Conservation (phyloP, 2,888 invertebrate species). For the Cerceris rybyensis region DNA sequence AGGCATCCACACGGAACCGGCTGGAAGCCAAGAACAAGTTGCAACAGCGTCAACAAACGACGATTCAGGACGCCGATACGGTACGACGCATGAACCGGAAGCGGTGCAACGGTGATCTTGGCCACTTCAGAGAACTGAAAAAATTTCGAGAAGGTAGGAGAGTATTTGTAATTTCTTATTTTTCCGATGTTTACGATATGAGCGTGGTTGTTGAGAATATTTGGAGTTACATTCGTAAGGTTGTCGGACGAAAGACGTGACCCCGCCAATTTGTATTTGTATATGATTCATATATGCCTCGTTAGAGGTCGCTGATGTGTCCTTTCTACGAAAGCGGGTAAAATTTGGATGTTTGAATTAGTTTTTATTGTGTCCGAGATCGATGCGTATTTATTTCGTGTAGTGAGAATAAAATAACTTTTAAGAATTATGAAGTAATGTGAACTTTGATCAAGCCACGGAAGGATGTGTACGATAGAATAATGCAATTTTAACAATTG, state of each 20-base stretch:
- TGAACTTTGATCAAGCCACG: too few relatives aligned
- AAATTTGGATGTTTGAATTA: slow-evolving; percentile 18
- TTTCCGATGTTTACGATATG: background rate
- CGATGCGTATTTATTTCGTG: background rate
- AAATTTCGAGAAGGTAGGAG: slow-evolving; percentile 73
- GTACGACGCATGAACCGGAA: slow-evolving; percentile 69
- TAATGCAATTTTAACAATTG: too few relatives aligned
- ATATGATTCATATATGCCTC: slow-evolving; percentile 46
- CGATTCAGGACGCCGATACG: slow-evolving; percentile 41
- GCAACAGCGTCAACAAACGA: slow-evolving; percentile 27
- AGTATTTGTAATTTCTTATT: slow-evolving; percentile 40
- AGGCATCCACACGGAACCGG: slow-evolving; percentile 52
- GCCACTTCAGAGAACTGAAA: slow-evolving; percentile 60
- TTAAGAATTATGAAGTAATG: background rate
- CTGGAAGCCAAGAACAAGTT: slow-evolving; percentile 15
- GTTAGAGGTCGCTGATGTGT: slow-evolving; percentile 58
- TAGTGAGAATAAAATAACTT: too few relatives aligned
- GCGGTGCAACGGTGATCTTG: slow-evolving; percentile 68
- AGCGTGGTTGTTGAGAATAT: slow-evolving; percentile 3
- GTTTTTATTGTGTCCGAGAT: background rate
- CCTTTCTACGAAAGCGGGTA: slow-evolving; percentile 41
- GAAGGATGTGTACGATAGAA: too few relatives aligned
- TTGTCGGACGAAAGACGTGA: slow-evolving; percentile 14
- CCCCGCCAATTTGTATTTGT: slow-evolving; percentile 52
- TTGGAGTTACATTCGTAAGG: background rate